Percentiles rank a stretch among this genome's conserved stretches.
Conservation (phyloP, 2,113 vertebrate genomes). For the Bettongia penicillata region DNA sequence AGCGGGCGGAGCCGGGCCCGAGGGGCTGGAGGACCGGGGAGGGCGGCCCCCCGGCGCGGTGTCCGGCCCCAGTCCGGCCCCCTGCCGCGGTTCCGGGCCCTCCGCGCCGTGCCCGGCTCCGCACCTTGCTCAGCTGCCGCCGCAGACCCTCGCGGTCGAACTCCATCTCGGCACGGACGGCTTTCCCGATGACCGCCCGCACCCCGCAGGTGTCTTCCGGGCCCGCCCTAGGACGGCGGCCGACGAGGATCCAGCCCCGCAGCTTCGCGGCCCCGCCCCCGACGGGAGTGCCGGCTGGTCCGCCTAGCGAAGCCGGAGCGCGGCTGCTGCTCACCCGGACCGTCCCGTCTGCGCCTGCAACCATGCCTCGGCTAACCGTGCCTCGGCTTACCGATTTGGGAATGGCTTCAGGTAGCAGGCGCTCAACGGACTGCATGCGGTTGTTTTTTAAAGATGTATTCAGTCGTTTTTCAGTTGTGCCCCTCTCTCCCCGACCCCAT, state of each 20-base stretch:
- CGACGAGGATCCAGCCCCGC: conserved; percentile 29
- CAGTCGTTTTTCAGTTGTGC: too few species aligned
- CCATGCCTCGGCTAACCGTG: too few species aligned
- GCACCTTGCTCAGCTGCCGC: conserved; percentile 81
- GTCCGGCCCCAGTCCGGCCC: background rate
- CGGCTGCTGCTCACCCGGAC: too few species aligned
- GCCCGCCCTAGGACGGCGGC: conserved; percentile 24
- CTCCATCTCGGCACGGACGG: conserved; percentile 71
- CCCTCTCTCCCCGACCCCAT: background rate
- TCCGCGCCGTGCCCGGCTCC: background rate
- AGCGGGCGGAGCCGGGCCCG: too few species aligned
- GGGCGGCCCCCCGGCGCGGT: background rate
- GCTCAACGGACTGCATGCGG: too few species aligned
- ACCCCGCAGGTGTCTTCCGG: accelerated
- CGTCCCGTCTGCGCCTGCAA: background rate
- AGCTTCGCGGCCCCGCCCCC: background rate
- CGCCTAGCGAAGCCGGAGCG: too few species aligned
- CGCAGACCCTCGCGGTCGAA: conserved; percentile 74
- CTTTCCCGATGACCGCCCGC: accelerated
- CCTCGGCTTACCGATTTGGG: background rate
- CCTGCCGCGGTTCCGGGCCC: background rate
- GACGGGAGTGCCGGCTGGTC: too few species aligned
- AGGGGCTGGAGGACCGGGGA: too few species aligned
- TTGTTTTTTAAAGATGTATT: too few species aligned
- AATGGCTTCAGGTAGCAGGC: too few species aligned